phyloP scores from a whole-genome alignment of 1,140 invertebrate species.

The Micrasema minimum region DNA sequence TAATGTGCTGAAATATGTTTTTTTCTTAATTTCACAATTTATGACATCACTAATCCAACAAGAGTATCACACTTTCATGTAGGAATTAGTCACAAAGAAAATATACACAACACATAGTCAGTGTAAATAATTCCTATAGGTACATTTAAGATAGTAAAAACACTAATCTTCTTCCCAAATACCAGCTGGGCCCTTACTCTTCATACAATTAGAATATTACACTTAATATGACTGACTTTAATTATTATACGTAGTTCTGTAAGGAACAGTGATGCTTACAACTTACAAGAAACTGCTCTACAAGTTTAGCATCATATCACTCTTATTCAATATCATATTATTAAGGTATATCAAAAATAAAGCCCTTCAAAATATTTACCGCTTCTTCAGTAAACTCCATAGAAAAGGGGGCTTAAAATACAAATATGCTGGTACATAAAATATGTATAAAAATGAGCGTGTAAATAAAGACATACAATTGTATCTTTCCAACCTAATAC shows the following conservation, averaged over 20 bases:
- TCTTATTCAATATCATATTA: background rate
- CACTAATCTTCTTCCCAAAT: background rate
- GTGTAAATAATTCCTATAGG: background rate
- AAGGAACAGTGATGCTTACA: background rate
- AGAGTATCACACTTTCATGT: background rate
- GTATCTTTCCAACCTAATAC: background rate
- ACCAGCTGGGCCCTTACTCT: background rate
- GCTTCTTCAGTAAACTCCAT: background rate
- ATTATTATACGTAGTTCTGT: too few relatives aligned
- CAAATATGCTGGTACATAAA: background rate
- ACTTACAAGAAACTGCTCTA: background rate
- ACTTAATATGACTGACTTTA: conserved; percentile 6
- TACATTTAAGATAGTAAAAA: background rate
- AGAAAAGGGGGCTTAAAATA: background rate
- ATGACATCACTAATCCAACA: background rate
- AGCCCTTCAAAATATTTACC: conserved; percentile 1
- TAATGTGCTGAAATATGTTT: too few relatives aligned
- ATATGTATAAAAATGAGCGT: background rate
- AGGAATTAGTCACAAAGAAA: background rate
- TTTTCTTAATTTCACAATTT: too few relatives aligned
- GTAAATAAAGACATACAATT: conserved; percentile 1
- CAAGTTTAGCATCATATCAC: background rate
- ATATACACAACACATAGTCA: background rate
- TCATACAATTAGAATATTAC: background rate
- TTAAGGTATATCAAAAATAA: conserved; percentile 28